These are phyloP conservation scores for Brachyptera putata DNA, from an alignment of 2,888 invertebrate genomes.

Conservation along the genomic window DNA sequence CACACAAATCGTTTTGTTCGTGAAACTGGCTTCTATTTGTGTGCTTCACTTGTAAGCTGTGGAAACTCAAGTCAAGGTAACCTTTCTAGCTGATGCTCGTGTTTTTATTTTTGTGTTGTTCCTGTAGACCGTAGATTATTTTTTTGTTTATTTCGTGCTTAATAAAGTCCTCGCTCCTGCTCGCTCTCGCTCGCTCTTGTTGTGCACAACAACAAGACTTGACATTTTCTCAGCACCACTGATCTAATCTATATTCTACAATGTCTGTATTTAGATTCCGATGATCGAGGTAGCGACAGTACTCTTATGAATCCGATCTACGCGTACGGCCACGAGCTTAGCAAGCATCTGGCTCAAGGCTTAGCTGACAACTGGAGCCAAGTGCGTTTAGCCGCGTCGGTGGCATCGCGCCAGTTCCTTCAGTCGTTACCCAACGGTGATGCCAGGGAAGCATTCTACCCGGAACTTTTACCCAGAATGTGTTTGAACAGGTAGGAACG, in stretches of 20 bases:
- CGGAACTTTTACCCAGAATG: conserved; percentile 48
- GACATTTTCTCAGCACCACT: too few species aligned
- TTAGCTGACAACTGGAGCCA: conserved; percentile 54
- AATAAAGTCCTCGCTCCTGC: too few species aligned
- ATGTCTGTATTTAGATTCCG: too few species aligned
- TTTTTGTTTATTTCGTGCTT: neutral
- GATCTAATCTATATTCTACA: too few species aligned
- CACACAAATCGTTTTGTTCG: conserved; percentile 53
- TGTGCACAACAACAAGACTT: too few species aligned
- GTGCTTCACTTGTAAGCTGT: conserved; percentile 45
- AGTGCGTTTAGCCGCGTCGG: conserved; percentile 50
- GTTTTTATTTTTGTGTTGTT: neutral
- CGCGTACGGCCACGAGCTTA: conserved; percentile 46
- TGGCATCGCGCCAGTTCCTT: conserved; percentile 49
- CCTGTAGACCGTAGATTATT: neutral
- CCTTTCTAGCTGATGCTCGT: too few species aligned
- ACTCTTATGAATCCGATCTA: conserved; percentile 42
- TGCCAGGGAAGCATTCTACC: conserved; percentile 45
- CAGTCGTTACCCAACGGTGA: conserved; percentile 42
- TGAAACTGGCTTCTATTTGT: conserved; percentile 50
- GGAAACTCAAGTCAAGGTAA: conserved; percentile 39
- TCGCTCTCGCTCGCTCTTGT: too few species aligned
- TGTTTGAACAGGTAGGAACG: conserved; percentile 52
- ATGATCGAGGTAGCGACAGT: conserved; percentile 35
- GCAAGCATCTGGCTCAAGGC: conserved; percentile 46